Evolutionary conservation across 2,888 invertebrate species (phyloP), one percentile per base, ranked within the genome.

Genomic region (Callinectes sapidus): DNA sequence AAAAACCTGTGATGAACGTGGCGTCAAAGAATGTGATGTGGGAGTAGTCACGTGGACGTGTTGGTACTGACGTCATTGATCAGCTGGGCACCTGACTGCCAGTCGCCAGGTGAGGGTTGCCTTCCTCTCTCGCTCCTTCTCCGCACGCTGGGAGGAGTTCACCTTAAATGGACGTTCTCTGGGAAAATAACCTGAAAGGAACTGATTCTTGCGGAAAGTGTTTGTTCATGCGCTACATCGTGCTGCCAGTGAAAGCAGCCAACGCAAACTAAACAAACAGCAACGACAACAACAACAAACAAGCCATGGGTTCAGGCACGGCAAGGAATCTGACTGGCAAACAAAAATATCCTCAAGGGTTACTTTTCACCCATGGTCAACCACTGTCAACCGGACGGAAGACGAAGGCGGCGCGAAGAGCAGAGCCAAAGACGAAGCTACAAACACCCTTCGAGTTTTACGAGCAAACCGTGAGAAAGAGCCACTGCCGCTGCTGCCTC

Each of bases 81-180:
- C 81, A 81, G 81, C 81, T 81, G 81, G 81, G 35, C 35, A 81
- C 35, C 81, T 81, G 61, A 23, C 61, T 61, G 61, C 23, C 71
- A 10, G n/a, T 71, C 71, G 71, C 71, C 71, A 71, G 28, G 71
- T n/a, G 71, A 81, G 81, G 35, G 81, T 32, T 81, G 81, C 35
- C 35, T 35, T 35, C 35, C 35, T 81, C 81, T 81, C 35, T 16
- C 23, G n/a, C 8, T 71, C 71, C 28, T 13, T 28, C 71, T 71
- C 5, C 14, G 1, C 81, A 14, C 16, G 23, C 71, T 71, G 71
- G 28, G 71, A 71, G 71, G n/a, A 10, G 35, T 81, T 81, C 32
- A 18, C 32, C 81, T 32, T 81, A 35, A 81, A 35, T 81, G 35
- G 81, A 35, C 18, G 35, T 81, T 81, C 16, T 13, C 81, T 81